Evolutionary conservation across 2,113 vertebrate genomes (phyloP).

Genomic region (Cheirogaleus medius): DNA sequence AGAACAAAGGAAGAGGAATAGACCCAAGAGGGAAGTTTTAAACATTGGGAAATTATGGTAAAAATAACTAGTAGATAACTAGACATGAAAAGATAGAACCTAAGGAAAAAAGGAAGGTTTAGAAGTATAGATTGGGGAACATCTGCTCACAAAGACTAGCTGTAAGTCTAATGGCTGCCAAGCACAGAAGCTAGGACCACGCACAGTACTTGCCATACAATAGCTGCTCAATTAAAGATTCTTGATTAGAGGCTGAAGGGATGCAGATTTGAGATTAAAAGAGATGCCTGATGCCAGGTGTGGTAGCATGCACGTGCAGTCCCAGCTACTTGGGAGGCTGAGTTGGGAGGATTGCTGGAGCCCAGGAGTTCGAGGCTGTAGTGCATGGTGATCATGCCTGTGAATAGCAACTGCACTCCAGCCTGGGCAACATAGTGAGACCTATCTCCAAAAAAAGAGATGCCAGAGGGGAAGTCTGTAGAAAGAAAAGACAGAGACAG

Average conservation of each 20-base stretch:
- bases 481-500: background rate
- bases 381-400: too few relatives aligned
- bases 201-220: background rate
- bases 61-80: background rate
- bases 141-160: background rate
- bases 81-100: background rate
- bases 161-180: background rate
- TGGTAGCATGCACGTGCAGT: too few relatives aligned
- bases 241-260: background rate
- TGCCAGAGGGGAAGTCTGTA: background rate
- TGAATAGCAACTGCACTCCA: too few relatives aligned
- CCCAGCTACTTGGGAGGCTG: too few relatives aligned
- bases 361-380: too few relatives aligned
- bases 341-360: too few relatives aligned
- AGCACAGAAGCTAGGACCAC: background rate
- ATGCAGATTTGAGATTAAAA: background rate
- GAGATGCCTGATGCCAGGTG: background rate
- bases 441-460: background rate
- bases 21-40: background rate
- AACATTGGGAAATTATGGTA: background rate
- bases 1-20: slow-evolving; percentile 41
- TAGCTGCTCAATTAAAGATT: background rate
- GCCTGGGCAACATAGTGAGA: too few relatives aligned
- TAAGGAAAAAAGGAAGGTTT: background rate
- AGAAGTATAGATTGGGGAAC: background rate